These are phyloP conservation scores for Dromiciops gliroides DNA, from an alignment of 2,113 vertebrate genomes.

Conservation along the genomic window DNA sequence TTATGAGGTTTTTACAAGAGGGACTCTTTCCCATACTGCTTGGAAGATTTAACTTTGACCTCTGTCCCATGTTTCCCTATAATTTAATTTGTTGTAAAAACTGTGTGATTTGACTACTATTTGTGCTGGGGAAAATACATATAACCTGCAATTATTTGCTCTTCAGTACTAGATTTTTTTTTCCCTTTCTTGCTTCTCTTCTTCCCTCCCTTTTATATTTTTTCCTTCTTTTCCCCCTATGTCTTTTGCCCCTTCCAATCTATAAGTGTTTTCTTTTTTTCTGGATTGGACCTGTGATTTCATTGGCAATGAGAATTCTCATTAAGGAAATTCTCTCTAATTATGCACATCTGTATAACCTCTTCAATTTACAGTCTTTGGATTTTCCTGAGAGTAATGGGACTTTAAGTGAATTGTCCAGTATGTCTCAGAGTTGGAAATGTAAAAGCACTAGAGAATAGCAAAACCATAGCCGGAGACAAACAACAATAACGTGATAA, in stretches of 20 bases:
- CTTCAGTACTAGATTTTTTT: not conserved
- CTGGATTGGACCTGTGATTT: not conserved
- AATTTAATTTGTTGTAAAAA: not conserved
- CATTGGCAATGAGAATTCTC: not conserved
- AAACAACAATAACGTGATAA: not conserved
- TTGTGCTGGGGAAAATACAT: not conserved
- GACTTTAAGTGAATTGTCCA: not conserved
- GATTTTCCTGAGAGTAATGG: not conserved
- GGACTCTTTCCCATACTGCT: not conserved
- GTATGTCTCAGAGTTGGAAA: not conserved
- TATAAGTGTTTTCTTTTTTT: not conserved
- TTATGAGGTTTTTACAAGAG: not conserved
- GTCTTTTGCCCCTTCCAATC: not conserved
- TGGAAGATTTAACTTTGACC: slow-evolving; percentile 5
- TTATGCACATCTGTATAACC: not conserved
- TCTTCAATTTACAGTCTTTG: not conserved
- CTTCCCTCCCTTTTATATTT: too few relatives aligned
- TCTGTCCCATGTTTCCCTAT: not conserved
- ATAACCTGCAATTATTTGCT: not conserved
- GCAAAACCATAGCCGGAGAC: not conserved
- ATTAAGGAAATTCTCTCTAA: not conserved
- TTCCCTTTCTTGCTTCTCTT: not conserved
- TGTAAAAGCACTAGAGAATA: not conserved
- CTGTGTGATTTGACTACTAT: not conserved
- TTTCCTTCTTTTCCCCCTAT: not conserved